These are phyloP conservation scores for Catamblyrhynchus diadema DNA, from an alignment of 2,797 vertebrate species.

Conservation along the genomic window DNA sequence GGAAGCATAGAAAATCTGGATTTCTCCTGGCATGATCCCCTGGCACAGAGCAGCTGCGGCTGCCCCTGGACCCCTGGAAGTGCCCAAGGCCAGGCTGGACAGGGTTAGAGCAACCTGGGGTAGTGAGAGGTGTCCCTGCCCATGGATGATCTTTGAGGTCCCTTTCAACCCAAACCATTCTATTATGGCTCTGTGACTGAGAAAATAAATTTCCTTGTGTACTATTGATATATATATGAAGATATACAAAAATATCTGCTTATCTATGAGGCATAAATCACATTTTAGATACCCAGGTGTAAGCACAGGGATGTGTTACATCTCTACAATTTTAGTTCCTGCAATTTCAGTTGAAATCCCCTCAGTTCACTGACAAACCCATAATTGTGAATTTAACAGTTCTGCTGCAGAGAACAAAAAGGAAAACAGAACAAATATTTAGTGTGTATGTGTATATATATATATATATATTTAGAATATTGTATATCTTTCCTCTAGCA, in stretches of 20 bases:
- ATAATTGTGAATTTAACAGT: neutral
- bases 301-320: neutral
- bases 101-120: accelerated
- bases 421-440: neutral
- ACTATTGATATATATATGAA: neutral
- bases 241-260: neutral
- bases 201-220: neutral
- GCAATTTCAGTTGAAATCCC: neutral
- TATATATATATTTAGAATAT: neutral
- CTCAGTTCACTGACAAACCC: neutral
- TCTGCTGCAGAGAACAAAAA: neutral
- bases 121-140: neutral
- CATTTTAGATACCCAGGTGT: neutral
- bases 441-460: accelerated
- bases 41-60: neutral
- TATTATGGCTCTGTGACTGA: neutral
- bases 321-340: neutral
- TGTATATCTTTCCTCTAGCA: neutral
- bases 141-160: neutral
- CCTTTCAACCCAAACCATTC: neutral
- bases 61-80: neutral
- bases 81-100: accelerated
- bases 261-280: neutral
- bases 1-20: neutral
- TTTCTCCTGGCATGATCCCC: neutral